phyloP scores from a whole-genome alignment of 2,888 invertebrate genomes.

The Noctua comes region DNA sequence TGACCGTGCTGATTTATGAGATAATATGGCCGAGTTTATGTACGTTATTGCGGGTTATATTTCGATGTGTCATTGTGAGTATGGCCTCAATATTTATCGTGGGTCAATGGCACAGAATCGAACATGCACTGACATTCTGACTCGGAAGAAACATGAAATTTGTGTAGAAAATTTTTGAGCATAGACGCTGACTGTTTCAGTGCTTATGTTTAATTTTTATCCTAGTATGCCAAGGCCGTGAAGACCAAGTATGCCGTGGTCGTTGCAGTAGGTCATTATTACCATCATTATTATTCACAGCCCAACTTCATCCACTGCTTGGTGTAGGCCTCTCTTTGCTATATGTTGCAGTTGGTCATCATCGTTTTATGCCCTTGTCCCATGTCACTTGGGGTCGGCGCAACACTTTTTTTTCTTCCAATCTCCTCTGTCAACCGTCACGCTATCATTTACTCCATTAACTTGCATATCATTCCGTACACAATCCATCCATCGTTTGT shows the following conservation, averaged over 20 bases:
- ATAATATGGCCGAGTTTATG: slow-evolving; percentile 28
- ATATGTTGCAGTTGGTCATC: not conserved
- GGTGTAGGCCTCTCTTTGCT: not conserved
- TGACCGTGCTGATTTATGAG: slow-evolving; percentile 31
- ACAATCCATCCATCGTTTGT: no score
- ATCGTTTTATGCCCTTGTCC: no score
- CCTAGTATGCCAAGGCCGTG: no score
- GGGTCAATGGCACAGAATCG: slow-evolving; percentile 9
- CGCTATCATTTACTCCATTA: no score
- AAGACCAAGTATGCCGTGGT: not conserved
- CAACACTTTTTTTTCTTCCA: no score
- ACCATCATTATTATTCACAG: no score
- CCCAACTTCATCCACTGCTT: not conserved
- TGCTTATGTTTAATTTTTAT: no score
- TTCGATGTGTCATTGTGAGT: slow-evolving; percentile 28
- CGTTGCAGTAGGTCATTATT: not conserved
- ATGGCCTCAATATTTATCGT: not conserved
- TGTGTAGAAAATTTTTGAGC: no score
- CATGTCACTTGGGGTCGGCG: no score
- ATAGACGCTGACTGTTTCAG: not conserved
- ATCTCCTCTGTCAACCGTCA: no score
- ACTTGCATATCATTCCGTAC: no score
- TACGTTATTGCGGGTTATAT: slow-evolving; percentile 10
- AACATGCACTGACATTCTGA: not conserved
- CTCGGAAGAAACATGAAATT: not conserved